Evolutionary conservation across 2,797 vertebrate species (phyloP), one percentile per base, ranked within the genome.

Genomic region (Malacoraja senta): DNA sequence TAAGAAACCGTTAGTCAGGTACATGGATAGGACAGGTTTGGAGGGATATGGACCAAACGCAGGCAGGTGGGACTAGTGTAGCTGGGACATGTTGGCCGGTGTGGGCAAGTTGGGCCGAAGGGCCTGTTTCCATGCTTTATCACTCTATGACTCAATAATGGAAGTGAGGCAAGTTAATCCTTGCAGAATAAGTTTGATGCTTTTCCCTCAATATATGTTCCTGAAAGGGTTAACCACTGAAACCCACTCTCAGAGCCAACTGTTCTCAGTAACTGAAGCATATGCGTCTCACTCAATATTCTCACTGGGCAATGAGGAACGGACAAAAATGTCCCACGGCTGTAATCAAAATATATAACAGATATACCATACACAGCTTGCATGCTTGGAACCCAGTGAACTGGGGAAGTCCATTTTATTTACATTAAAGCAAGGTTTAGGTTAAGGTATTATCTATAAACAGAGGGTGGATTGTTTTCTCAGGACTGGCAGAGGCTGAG

Each of bases 141-240:
- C 44, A 53, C 44, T 53, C 44, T 53, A 6, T 7, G 44, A 6
- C 44, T 53, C 44, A 2, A 44, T 44, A 4, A 44, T 53, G 44
- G 44, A 53, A 53, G 44, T 53, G 44, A 53, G 44, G 44, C 44
- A 53, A 53, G 0, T 53, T 68, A 12, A 1, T 1, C 78, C 15
- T 79, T 17, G 35, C 32, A 8, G 32, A 79, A 35, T 79, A 38
- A 7, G 19, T 24, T 2, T 53, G 38, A 44, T 7, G 35, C 44
- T 83, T 29, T 83, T 83, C 24, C 44, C 4, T 58, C 24, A 61
- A 83, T 12, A 78, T 35, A 21, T 29, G 44, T 24, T 83, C 21
- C 80, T 83, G 79, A 81, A 81, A 81, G 79, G 79, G 38, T 81
- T 81, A 81, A 81, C 53, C 44, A 58, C 24, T 58, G 80, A 83